Evolutionary conservation across 2,888 invertebrate species (phyloP), one percentile per base, ranked within the genome.

Genomic region (Drosophila lacicola): DNA sequence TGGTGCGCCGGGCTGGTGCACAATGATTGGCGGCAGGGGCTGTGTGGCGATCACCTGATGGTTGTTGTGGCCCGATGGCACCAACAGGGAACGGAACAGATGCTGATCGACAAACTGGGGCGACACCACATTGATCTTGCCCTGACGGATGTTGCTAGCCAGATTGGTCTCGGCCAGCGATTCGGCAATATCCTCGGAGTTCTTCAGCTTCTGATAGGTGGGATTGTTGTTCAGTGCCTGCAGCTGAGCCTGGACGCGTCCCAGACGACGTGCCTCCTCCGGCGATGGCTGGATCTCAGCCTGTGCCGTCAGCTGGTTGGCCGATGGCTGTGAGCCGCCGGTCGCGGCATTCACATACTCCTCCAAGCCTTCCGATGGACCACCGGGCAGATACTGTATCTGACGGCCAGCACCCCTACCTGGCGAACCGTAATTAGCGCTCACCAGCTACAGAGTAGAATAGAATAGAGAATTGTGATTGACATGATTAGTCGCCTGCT

Each of bases 131-230:
- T 90, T 86, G 60, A 91, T 79, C 42, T 82, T 85, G 62, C 91
- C 91, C 57, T 90, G 90, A 36, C 91, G 92, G 14, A 92, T 91
- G 73, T 86, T 90, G 64, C 84, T 74, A 46, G 91, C 90, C 79
- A 91, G 68, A 60, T 80, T 85, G 45, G 78, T 79, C 64, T 90
- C 88, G 44, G 90, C 90, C 50, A 92, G 73, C 0, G 91, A 85
- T n/a, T 91, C 91, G 62, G 90, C 89, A 58, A 92, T 90, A 19
- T 91, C 86, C 56, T 91, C 91, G 37, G 91, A 90, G 73, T 88
- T 90, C 76, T 90, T 89, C 66, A 90, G 76, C 62, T 85, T 90
- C 61, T 85, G 87, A 54, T 90, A 91, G 55, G 78, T 81, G 67
- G 91, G 82, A 37, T 78, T 90, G 61, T 72, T 57, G 76, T 90